A percentile compares a stretch with the other conserved stretches of the same genome.
Conservation (phyloP, 2,113 vertebrate species). For the Passer montanus region DNA sequence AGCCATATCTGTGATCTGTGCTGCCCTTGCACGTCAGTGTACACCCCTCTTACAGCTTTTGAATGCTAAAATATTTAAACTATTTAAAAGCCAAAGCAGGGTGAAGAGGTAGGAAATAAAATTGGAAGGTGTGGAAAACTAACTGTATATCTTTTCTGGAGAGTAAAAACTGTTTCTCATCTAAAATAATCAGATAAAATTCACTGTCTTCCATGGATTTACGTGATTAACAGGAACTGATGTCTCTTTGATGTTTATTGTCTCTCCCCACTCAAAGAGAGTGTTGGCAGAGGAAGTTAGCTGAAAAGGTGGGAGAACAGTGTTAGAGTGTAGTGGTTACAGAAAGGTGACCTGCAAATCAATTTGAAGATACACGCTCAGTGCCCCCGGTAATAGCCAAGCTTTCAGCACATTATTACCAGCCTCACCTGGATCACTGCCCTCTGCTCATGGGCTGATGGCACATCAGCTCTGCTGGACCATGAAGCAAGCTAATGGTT, state of each 20-base stretch:
- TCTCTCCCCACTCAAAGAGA: background rate
- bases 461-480: background rate
- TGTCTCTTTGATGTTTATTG: background rate
- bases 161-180: background rate
- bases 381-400: background rate
- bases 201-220: background rate
- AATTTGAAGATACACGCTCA: background rate
- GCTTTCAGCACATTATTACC: background rate
- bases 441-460: background rate
- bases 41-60: background rate
- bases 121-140: background rate
- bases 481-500: background rate
- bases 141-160: background rate
- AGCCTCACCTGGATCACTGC: background rate
- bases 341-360: constrained; percentile 26
- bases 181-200: background rate
- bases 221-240: fast-evolving
- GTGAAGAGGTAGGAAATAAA: fast-evolving
- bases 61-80: background rate
- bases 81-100: background rate
- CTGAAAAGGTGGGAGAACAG: background rate
- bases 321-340: background rate
- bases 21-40: fast-evolving
- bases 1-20: background rate
- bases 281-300: background rate